phyloP scores from a whole-genome alignment of 2,113 vertebrate species.

The Mastomys natalensis region DNA sequence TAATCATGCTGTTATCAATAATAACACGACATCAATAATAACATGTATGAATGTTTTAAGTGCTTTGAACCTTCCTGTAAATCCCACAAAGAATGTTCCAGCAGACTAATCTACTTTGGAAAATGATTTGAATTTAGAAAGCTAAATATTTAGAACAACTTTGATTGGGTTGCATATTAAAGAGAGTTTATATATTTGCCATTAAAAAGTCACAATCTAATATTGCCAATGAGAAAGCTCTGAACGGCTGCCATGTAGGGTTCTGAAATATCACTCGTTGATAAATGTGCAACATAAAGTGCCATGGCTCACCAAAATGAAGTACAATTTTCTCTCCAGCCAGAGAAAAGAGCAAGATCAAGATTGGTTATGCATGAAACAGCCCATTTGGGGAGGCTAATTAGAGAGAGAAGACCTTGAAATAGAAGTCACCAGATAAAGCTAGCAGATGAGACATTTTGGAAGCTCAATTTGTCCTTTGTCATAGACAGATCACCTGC shows the following conservation, averaged over 20 bases:
- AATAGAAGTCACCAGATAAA: slow-evolving; percentile 79
- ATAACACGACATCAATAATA: slow-evolving; percentile 31
- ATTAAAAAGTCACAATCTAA: slow-evolving; percentile 74
- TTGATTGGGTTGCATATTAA: slow-evolving; percentile 64
- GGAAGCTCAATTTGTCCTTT: slow-evolving; percentile 64
- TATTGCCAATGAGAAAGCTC: slow-evolving; percentile 70
- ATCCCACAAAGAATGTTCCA: slow-evolving; percentile 5
- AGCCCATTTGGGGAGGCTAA: slow-evolving; percentile 76
- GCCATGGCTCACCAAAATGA: slow-evolving; percentile 79
- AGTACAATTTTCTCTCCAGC: slow-evolving; percentile 76
- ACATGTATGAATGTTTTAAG: slow-evolving; percentile 48
- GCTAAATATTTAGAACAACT: slow-evolving; percentile 75
- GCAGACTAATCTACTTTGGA: slow-evolving; percentile 25
- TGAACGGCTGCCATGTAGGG: slow-evolving; percentile 67
- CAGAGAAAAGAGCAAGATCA: slow-evolving; percentile 81
- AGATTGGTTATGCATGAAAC: slow-evolving; percentile 80
- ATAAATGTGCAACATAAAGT: slow-evolving; percentile 77
- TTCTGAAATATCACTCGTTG: slow-evolving; percentile 81
- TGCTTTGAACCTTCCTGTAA: slow-evolving; percentile 25
- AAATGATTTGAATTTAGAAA: slow-evolving; percentile 42
- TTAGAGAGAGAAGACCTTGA: slow-evolving; percentile 80
- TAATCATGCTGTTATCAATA: not conserved
- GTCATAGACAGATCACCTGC: slow-evolving; percentile 56
- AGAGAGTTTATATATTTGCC: slow-evolving; percentile 63
- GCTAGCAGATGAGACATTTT: slow-evolving; percentile 65